Conservation (phyloP, 2,888 invertebrate species). For the Troglohyphantes excavatus region DNA sequence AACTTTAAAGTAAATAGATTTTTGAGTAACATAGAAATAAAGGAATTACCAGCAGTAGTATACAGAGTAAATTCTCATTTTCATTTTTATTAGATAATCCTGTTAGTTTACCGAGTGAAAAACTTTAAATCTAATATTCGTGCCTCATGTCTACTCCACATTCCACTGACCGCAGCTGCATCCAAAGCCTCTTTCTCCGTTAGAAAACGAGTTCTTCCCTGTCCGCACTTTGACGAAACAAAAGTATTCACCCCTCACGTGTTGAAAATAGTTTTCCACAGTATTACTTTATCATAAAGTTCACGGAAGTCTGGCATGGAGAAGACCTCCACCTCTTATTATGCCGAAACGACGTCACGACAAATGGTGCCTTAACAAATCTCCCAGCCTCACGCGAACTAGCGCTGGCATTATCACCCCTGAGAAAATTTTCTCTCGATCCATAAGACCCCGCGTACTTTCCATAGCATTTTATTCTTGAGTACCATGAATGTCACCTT, state of each 20-base stretch:
- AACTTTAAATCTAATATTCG: background rate
- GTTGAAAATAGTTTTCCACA: conserved; percentile 71
- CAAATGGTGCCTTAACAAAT: conserved; percentile 68
- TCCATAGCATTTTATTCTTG: conserved; percentile 42
- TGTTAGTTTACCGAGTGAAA: background rate
- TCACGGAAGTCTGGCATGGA: conserved; percentile 48
- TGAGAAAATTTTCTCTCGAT: conserved; percentile 20
- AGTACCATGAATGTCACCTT: conserved; percentile 28
- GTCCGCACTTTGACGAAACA: conserved; percentile 31
- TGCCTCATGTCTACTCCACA: background rate
- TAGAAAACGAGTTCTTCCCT: background rate
- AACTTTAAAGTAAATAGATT: too few species aligned
- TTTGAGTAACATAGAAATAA: too few species aligned
- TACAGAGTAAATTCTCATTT: too few species aligned
- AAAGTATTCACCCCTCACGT: conserved; percentile 53
- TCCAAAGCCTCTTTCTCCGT: conserved; percentile 8
- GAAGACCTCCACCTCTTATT: conserved; percentile 55
- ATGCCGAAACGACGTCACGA: conserved; percentile 66
- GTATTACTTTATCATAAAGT: conserved; percentile 63
- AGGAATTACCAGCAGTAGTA: too few species aligned
- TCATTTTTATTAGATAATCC: too few species aligned
- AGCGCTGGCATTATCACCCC: conserved; percentile 52
- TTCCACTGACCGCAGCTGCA: background rate
- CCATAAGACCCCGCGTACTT: conserved; percentile 44
- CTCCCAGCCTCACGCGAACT: conserved; percentile 54